These are phyloP conservation scores for Hyposoter didymator DNA, from an alignment of 2,888 invertebrate genomes.

Conservation along the genomic window DNA sequence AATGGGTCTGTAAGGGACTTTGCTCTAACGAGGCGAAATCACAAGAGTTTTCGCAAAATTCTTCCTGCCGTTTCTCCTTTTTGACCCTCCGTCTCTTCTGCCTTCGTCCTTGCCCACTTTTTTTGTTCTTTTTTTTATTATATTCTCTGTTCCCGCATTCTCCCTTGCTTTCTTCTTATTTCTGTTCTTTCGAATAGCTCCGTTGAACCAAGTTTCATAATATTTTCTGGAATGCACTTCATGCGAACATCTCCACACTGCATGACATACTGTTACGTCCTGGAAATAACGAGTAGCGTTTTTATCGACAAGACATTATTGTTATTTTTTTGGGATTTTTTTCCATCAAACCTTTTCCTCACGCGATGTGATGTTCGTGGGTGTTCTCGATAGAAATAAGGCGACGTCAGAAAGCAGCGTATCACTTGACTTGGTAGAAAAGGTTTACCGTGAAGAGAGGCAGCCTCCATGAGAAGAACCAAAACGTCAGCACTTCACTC, in stretches of 20 bases:
- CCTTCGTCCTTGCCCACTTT: not conserved
- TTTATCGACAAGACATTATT: too few species aligned
- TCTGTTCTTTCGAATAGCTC: not conserved
- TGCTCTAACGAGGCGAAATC: slow-evolving; percentile 60
- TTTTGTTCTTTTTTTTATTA: not conserved
- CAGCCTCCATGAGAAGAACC: too few species aligned
- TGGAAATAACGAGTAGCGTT: too few species aligned
- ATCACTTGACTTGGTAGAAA: too few species aligned
- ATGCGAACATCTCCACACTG: not conserved
- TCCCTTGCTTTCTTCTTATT: not conserved
- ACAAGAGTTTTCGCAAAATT: slow-evolving; percentile 50
- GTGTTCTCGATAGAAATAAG: too few species aligned
- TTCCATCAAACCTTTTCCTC: too few species aligned
- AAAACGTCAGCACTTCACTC: too few species aligned
- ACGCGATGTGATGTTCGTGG: too few species aligned
- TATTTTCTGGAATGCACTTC: not conserved
- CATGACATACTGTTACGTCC: too few species aligned
- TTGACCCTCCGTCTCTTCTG: not conserved
- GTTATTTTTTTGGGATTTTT: too few species aligned
- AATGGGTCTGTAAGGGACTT: slow-evolving; percentile 33
- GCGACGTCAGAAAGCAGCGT: too few species aligned
- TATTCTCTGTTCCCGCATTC: not conserved
- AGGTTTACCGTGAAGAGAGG: too few species aligned
- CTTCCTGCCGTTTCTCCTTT: slow-evolving; percentile 25
- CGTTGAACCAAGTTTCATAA: not conserved